These are phyloP conservation scores for Corythaeola cristata DNA, from an alignment of 2,113 vertebrate species.

Conservation along the genomic window DNA sequence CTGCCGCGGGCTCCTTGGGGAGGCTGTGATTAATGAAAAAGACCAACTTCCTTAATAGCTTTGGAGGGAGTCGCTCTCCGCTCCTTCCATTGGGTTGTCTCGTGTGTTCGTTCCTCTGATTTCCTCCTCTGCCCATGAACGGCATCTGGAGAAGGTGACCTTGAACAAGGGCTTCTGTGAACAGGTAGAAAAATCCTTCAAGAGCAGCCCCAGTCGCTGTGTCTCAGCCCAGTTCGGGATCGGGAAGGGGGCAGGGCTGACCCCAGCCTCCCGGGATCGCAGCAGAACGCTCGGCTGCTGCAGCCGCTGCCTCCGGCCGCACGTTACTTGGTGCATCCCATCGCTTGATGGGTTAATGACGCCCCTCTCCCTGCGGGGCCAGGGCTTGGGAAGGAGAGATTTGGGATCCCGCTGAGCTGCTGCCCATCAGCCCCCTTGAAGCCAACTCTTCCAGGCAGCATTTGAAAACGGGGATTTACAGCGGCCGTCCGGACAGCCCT, in stretches of 20 bases:
- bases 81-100: conserved; percentile 41
- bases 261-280: neutral
- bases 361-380: neutral
- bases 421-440: neutral
- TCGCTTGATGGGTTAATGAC: conserved; percentile 48
- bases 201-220: neutral
- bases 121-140: neutral
- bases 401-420: neutral
- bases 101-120: neutral
- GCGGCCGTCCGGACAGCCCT: neutral
- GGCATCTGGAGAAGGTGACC: conserved; percentile 49
- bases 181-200: neutral
- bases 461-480: neutral
- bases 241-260: neutral
- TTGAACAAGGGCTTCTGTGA: conserved; percentile 38
- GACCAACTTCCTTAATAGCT: conserved; percentile 70
- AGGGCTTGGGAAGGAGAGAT: neutral
- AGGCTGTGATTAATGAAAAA: conserved; percentile 69
- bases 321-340: neutral
- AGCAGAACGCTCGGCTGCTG: neutral
- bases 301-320: neutral
- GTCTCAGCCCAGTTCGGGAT: neutral
- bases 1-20: conserved; percentile 52
- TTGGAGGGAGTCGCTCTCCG: conserved; percentile 32
- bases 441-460: neutral